Conservation (phyloP, 2,113 vertebrate genomes). For the Actinemys pallida region DNA sequence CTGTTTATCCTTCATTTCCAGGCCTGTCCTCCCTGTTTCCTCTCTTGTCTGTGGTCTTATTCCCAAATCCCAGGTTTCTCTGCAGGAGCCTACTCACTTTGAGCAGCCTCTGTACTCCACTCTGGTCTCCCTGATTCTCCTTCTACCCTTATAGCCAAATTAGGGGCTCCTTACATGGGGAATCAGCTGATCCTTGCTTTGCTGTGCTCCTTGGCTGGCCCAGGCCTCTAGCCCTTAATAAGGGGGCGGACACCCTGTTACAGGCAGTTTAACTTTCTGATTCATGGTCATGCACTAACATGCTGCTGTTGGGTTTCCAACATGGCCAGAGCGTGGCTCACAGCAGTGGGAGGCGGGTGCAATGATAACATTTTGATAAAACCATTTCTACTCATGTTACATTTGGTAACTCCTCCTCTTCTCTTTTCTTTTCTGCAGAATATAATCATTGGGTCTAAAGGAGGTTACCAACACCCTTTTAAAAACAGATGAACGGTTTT, state of each 20-base stretch:
- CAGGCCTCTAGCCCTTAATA: background rate
- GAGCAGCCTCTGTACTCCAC: background rate
- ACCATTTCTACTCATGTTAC: slow-evolving; percentile 62
- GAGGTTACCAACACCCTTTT: slow-evolving; percentile 49
- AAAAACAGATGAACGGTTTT: slow-evolving; percentile 53
- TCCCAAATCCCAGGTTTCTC: background rate
- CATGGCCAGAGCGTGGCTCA: slow-evolving; percentile 58
- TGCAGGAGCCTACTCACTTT: background rate
- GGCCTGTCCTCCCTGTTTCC: background rate
- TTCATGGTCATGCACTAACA: slow-evolving; percentile 41
- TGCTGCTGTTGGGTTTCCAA: background rate
- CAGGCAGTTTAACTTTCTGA: slow-evolving; percentile 57
- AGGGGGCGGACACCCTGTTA: background rate
- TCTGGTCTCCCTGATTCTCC: background rate
- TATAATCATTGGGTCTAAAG: slow-evolving; percentile 52
- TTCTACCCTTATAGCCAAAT: background rate
- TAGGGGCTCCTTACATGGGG: no score
- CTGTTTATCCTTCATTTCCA: background rate
- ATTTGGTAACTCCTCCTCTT: slow-evolving; percentile 41
- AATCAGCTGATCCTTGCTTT: no score
- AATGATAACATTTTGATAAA: slow-evolving; percentile 69
- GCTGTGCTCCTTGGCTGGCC: no score
- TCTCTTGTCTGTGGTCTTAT: background rate
- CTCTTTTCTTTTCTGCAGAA: slow-evolving; percentile 9
- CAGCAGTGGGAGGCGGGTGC: background rate